Evolutionary conservation across 2,888 invertebrate genomes (phyloP).

Genomic region (Metopia argyrocephala): DNA sequence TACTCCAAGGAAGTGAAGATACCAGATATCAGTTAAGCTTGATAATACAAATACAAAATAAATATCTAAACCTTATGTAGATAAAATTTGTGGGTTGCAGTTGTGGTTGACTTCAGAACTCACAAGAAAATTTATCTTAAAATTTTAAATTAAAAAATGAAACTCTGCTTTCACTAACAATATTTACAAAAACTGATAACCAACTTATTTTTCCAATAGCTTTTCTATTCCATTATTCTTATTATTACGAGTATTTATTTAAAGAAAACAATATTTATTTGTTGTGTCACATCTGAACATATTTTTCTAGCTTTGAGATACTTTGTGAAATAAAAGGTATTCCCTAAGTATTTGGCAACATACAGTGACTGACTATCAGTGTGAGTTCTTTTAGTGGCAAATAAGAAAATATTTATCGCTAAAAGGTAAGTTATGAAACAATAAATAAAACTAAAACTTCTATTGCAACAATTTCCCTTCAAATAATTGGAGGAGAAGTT

Average conservation of each 20-base stretch:
- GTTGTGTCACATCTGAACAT: neutral
- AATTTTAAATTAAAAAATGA: conserved; percentile 28
- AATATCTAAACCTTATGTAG: conserved; percentile 18
- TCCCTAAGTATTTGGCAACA: neutral
- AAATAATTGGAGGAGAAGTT: too few species aligned
- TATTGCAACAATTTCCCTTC: too few species aligned
- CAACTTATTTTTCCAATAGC: conserved; percentile 36
- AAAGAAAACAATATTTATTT: conserved; percentile 36
- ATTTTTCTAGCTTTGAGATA: neutral
- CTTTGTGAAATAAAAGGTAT: neutral
- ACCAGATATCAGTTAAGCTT: conserved; percentile 22
- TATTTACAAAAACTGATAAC: conserved; percentile 36
- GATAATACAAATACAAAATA: conserved; percentile 27
- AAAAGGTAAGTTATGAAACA: too few species aligned
- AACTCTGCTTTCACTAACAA: conserved; percentile 16
- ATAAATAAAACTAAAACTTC: too few species aligned
- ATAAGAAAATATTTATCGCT: too few species aligned
- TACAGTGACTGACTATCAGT: neutral
- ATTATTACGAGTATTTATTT: conserved; percentile 34
- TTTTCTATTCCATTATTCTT: neutral
- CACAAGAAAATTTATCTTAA: conserved; percentile 50
- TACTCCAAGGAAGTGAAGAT: conserved; percentile 66
- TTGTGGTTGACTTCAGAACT: conserved; percentile 54
- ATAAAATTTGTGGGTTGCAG: conserved; percentile 4
- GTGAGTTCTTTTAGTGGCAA: neutral